phyloP scores from a whole-genome alignment of 2,888 invertebrate species.

The Dichetophora obliterata region DNA sequence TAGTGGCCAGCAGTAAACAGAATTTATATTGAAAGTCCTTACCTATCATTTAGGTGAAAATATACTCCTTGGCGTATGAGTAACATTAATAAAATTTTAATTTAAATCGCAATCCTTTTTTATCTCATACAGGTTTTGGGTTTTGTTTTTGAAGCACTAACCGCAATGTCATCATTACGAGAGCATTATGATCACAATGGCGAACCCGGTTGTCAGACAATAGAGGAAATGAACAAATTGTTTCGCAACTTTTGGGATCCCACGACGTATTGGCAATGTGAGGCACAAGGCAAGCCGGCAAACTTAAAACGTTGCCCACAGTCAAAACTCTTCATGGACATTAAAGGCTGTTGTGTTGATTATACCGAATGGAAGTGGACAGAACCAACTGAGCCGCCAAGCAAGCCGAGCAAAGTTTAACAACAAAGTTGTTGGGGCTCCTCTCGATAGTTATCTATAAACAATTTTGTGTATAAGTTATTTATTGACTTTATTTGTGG shows the following conservation, averaged over 20 bases:
- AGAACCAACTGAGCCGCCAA: slow-evolving; percentile 62
- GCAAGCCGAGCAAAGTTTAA: slow-evolving; percentile 54
- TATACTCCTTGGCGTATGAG: background rate
- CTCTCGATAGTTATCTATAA: background rate
- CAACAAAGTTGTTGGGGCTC: background rate
- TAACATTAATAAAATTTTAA: background rate
- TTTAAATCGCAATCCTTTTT: too few relatives aligned
- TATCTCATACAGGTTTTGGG: too few relatives aligned
- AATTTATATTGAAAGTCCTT: too few relatives aligned
- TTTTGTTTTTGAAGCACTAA: too few relatives aligned
- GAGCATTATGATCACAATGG: slow-evolving; percentile 57
- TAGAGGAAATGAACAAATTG: slow-evolving; percentile 60
- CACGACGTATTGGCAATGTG: slow-evolving; percentile 64
- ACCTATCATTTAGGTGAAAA: too few relatives aligned
- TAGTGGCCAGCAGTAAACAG: too few relatives aligned
- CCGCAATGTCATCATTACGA: slow-evolving; percentile 39
- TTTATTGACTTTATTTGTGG: background rate
- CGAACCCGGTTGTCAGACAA: slow-evolving; percentile 63
- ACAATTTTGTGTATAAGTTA: background rate
- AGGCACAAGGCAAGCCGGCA: slow-evolving; percentile 57
- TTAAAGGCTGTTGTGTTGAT: slow-evolving; percentile 58
- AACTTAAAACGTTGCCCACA: slow-evolving; percentile 56
- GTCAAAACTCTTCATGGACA: slow-evolving; percentile 60
- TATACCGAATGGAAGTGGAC: slow-evolving; percentile 64
- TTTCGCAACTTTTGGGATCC: slow-evolving; percentile 67